Evolutionary conservation across 2,888 invertebrate genomes (phyloP).

Genomic region (Phasia obesa): DNA sequence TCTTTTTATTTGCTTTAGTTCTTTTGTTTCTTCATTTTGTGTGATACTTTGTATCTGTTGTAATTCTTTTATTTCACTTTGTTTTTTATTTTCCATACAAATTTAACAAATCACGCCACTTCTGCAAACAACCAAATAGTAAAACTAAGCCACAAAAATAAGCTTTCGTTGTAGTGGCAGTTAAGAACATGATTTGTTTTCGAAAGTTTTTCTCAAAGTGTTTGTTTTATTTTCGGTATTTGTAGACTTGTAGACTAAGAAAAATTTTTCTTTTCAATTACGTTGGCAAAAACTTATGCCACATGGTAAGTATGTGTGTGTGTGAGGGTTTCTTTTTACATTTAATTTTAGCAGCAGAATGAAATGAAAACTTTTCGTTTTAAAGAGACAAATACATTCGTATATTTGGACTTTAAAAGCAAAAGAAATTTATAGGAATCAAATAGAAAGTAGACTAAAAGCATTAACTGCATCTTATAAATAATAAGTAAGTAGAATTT

Average conservation of each 20-base stretch:
- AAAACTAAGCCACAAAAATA: neutral
- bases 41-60: neutral
- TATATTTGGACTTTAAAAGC: too few relatives aligned
- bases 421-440: too few relatives aligned
- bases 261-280: conserved; percentile 59
- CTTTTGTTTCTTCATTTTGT: neutral
- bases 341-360: neutral
- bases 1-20: conserved; percentile 31
- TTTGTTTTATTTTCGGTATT: neutral
- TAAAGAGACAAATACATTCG: too few relatives aligned
- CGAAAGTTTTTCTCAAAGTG: conserved; percentile 1
- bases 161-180: neutral
- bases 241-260: conserved; percentile 14
- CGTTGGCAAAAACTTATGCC: conserved; percentile 50
- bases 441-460: too few relatives aligned
- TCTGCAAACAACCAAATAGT: neutral
- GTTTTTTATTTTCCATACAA: neutral
- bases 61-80: conserved; percentile 28
- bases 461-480: too few relatives aligned
- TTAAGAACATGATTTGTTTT: conserved; percentile 14
- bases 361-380: neutral
- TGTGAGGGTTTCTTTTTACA: neutral
- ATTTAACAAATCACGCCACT: conserved; percentile 20
- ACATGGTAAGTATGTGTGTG: neutral
- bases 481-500: too few relatives aligned